Evolutionary conservation across 2,797 vertebrate species (phyloP).

Genomic region (Pangasius mekongensis): DNA sequence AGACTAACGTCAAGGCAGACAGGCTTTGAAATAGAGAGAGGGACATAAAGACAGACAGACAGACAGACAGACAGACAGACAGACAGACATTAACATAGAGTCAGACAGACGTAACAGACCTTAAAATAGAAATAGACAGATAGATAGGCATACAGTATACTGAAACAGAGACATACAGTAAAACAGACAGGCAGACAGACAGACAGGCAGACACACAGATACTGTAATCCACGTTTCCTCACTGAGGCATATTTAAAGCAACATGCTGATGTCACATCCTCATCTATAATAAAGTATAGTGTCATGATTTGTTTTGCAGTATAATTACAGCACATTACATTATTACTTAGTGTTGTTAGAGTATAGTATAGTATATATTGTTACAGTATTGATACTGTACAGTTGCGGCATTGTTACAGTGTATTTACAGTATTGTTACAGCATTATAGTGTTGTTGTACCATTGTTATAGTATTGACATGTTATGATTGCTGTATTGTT

Average conservation of each 20-base stretch:
- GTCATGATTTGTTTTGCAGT: neutral
- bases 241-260: neutral
- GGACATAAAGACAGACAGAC: neutral
- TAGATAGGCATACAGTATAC: neutral
- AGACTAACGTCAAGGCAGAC: neutral
- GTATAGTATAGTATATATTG: no score
- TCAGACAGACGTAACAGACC: no score
- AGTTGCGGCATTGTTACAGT: neutral
- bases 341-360: no score
- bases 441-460: no score
- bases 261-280: neutral
- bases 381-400: neutral
- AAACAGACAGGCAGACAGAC: neutral
- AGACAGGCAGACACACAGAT: neutral
- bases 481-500: no score
- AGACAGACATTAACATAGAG: no score
- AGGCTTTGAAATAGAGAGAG: neutral
- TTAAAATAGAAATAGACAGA: neutral
- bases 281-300: neutral
- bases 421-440: no score
- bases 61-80: neutral
- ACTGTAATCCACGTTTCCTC: neutral
- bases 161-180: neutral
- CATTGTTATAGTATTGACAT: no score
- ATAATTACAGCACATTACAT: neutral